Evolutionary conservation across 2,113 vertebrate genomes (phyloP).

Genomic region (Eira barbara): DNA sequence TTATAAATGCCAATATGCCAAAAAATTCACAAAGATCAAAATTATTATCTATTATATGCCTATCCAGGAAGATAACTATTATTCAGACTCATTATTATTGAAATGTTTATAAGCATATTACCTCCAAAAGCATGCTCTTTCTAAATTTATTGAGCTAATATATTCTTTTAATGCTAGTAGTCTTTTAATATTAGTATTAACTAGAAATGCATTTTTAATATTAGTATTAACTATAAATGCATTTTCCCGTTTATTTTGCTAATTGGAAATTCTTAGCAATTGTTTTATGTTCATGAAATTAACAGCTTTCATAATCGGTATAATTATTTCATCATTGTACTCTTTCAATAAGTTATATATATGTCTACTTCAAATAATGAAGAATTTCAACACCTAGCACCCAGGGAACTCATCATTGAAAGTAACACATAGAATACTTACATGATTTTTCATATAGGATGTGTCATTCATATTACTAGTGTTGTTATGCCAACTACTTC

Average conservation of each 20-base stretch:
- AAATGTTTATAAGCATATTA: not conserved
- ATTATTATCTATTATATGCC: not conserved
- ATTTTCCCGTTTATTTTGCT: constrained; percentile 8
- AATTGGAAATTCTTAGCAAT: not conserved
- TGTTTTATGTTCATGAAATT: not conserved
- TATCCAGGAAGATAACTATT: not conserved
- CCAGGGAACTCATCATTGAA: not conserved
- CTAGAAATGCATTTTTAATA: not conserved
- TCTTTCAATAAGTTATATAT: not conserved
- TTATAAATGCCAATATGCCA: not conserved
- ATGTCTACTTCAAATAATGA: not conserved
- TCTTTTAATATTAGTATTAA: not conserved
- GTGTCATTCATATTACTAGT: not conserved
- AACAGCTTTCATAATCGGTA: not conserved
- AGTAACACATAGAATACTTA: not conserved
- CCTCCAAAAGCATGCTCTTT: not conserved
- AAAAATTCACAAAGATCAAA: not conserved
- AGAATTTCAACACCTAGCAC: not conserved
- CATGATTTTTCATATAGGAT: not conserved
- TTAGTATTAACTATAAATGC: not conserved
- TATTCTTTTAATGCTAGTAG: not conserved
- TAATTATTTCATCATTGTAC: not conserved
- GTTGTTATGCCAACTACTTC: not conserved
- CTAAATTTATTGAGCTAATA: not conserved
- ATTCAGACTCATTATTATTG: not conserved